These are phyloP conservation scores for Champsocephalus gunnari DNA, from an alignment of 2,797 vertebrate species.

Conservation along the genomic window DNA sequence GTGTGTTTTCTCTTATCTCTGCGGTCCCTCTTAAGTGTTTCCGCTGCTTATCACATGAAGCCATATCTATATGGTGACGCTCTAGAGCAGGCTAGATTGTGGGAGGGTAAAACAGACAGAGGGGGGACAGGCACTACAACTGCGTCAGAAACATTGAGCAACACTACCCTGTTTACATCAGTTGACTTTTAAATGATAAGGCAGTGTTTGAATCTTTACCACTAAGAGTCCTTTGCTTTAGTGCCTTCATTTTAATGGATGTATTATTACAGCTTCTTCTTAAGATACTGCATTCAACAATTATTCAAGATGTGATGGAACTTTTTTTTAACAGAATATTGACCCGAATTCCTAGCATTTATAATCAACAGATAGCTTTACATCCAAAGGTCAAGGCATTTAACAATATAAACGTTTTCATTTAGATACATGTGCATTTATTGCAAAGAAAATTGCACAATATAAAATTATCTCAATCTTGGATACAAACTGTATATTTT, in stretches of 20 bases:
- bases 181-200: too few species aligned
- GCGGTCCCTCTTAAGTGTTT: constrained; percentile 7
- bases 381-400: not conserved
- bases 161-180: constrained; percentile 20
- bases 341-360: not conserved
- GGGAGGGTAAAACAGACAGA: not conserved
- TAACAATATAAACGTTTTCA: not conserved
- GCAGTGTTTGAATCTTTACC: not conserved
- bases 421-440: not conserved
- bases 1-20: constrained; percentile 27
- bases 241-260: too few species aligned
- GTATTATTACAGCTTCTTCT: too few species aligned
- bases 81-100: not conserved
- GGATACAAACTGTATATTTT: not conserved
- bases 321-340: too few species aligned
- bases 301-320: too few species aligned
- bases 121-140: not conserved
- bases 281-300: too few species aligned
- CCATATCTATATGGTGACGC: constrained; percentile 4
- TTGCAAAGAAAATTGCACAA: not conserved
- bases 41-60: constrained; percentile 60
- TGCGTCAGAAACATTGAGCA: constrained; percentile 39
- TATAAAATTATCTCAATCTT: not conserved
- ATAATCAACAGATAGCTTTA: not conserved
- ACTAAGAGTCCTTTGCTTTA: not conserved